Percentiles rank a stretch among this genome's conserved stretches.
Conservation (phyloP, 2,888 invertebrate genomes). For the Tetramorium bicarinatum region DNA sequence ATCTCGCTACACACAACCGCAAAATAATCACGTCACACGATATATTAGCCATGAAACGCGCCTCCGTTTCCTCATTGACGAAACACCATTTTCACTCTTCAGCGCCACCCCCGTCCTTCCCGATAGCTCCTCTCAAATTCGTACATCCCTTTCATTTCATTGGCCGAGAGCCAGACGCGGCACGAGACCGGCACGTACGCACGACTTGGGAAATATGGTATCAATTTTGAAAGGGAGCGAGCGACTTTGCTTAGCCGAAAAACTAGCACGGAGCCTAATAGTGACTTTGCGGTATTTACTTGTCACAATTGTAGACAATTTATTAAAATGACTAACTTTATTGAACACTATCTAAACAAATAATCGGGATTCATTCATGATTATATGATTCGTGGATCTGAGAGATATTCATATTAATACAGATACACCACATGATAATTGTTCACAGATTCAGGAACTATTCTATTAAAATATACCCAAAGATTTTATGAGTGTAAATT, state of each 20-base stretch:
- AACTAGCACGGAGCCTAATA: neutral
- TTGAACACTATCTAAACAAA: neutral
- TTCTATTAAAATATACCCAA: neutral
- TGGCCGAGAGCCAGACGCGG: conserved; percentile 67
- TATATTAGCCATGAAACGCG: conserved; percentile 48
- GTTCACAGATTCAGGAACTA: neutral
- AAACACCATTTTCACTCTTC: conserved; percentile 10
- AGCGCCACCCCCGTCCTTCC: conserved; percentile 46
- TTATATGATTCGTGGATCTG: neutral
- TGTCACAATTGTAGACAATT: neutral
- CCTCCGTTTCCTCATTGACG: conserved; percentile 7
- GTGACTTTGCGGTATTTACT: neutral
- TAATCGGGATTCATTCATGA: neutral
- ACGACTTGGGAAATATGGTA: conserved; percentile 38
- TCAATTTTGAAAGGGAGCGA: conserved; percentile 48
- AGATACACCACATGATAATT: neutral
- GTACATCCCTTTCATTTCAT: conserved; percentile 55
- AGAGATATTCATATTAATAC: neutral
- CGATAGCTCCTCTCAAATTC: conserved; percentile 35
- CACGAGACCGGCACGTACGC: conserved; percentile 59
- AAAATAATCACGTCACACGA: conserved; percentile 41
- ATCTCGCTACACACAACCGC: conserved; percentile 62
- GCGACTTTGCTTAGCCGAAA: neutral
- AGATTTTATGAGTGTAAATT: neutral
- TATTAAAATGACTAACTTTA: neutral